phyloP scores from a whole-genome alignment of 30 jellyfish, hydroid and myxozoan species.

The Turritopsis dohrnii region DNA sequence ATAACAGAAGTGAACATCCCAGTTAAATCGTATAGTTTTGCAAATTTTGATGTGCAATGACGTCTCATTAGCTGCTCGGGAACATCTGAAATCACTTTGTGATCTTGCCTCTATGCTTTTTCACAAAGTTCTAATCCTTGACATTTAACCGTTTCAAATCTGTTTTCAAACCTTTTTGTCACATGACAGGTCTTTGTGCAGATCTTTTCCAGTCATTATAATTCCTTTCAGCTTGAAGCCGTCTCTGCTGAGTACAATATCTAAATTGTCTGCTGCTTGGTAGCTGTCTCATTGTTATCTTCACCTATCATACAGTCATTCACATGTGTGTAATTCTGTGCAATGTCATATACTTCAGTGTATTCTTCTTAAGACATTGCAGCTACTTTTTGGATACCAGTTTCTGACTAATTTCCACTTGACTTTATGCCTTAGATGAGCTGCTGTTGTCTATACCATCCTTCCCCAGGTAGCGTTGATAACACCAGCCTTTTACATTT shows the following conservation, averaged over 20 bases:
- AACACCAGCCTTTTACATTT: neutral
- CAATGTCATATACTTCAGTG: neutral
- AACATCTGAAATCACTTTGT: neutral
- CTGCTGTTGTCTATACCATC: too few species aligned
- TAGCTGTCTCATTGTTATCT: neutral
- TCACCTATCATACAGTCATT: conserved; percentile 24
- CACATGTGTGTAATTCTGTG: neutral
- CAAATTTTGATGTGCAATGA: neutral
- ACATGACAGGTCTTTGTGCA: neutral
- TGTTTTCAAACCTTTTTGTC: too few species aligned
- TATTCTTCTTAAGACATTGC: neutral
- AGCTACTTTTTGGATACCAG: neutral
- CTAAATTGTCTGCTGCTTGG: conserved; percentile 6
- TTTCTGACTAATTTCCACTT: conserved; percentile 22
- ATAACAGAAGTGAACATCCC: neutral
- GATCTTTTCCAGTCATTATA: neutral
- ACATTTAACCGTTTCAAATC: neutral
- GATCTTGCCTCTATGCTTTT: neutral
- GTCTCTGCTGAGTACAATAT: neutral
- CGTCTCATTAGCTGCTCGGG: neutral
- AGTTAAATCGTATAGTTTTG: neutral
- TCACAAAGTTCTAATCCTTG: neutral
- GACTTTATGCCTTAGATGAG: neutral
- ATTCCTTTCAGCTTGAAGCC: neutral
- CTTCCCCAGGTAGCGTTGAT: neutral